These are phyloP conservation scores for Cecropterus lyciades DNA, from an alignment of 1,140 invertebrate genomes.

Conservation along the genomic window DNA sequence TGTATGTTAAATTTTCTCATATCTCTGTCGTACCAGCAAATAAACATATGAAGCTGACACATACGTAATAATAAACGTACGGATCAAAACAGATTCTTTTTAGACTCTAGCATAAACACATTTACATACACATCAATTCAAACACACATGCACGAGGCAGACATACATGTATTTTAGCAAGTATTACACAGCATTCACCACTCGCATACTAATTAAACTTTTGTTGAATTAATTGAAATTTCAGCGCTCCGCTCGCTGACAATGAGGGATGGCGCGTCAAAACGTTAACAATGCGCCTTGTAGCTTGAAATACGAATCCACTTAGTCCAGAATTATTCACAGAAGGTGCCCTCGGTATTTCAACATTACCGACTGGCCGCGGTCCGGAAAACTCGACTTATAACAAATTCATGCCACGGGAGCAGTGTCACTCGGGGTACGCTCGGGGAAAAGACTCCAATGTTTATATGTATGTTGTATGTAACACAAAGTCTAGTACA, in stretches of 20 bases:
- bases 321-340: slow-evolving; percentile 21
- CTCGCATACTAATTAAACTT: slow-evolving; percentile 4
- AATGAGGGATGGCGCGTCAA: slow-evolving; percentile 14
- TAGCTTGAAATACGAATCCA: slow-evolving; percentile 19
- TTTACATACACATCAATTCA: neutral
- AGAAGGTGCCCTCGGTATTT: neutral
- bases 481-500: too few relatives aligned
- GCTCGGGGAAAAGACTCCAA: neutral
- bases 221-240: slow-evolving; percentile 20
- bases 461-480: too few relatives aligned
- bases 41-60: too few relatives aligned
- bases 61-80: too few relatives aligned
- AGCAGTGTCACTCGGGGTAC: neutral
- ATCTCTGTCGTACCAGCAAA: too few relatives aligned
- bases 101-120: neutral
- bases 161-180: neutral
- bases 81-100: too few relatives aligned
- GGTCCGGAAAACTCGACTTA: neutral
- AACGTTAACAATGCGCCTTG: slow-evolving; percentile 23
- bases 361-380: slow-evolving; percentile 1
- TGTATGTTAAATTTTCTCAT: too few relatives aligned
- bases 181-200: slow-evolving; percentile 4
- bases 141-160: neutral
- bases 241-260: slow-evolving; percentile 6
- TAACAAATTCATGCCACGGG: slow-evolving; percentile 1